Base-by-base conservation (phyloP, 2,113 vertebrate species). In the Caranx ignobilis region DNA sequence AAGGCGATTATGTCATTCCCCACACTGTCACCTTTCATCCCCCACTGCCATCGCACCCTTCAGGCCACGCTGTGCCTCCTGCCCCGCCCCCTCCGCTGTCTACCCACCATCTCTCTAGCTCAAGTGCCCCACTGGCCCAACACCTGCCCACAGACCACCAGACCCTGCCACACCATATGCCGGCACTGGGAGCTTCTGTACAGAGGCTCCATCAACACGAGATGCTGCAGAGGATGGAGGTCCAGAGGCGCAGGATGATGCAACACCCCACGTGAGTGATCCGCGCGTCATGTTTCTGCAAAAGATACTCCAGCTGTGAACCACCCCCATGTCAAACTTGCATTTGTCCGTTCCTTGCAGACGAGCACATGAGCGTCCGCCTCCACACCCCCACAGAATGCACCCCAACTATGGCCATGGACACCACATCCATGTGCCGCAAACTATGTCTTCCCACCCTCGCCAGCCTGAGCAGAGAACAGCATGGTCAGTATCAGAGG, bases 341-440 rank as follows among this genome's bases (percentile, higher is more conserved):
- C 31, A 1, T 63, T 64, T 45, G 26, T 50, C 0, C 31, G 57
- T 35, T 50, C 54, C 60, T 72, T 71, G 62, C 83, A 99, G 98
- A 81, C 95, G 98, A 88, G 98, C 97, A 89, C 98, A 99, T 52
- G 98, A 99, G 91, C 96, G 98, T 34, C 98, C 98, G 32, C 98
- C 98, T 31, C 98, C 97, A 0, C 98, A 99, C 88, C 98, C 98
- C 31, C 98, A 99, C 90, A 96, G 98, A 93, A 99, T 99, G 98
- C 98, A 99, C 88, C 98, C 98, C 54, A 99, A 99, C 90, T 99
- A 99, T 2, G 98, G 98, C 65, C 98, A 99, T 1, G 98, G 98
- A 59, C 98, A 99, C 94, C 98, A 99, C 92, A 99, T 99, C 90
- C 98, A 99, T 54, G 98, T 99, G 88, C 98, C 98, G 84, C 98